Percentiles rank a stretch among this genome's conserved stretches.
Conservation (phyloP, 1,140 invertebrate genomes). For the Pogonomyrmex barbatus region DNA sequence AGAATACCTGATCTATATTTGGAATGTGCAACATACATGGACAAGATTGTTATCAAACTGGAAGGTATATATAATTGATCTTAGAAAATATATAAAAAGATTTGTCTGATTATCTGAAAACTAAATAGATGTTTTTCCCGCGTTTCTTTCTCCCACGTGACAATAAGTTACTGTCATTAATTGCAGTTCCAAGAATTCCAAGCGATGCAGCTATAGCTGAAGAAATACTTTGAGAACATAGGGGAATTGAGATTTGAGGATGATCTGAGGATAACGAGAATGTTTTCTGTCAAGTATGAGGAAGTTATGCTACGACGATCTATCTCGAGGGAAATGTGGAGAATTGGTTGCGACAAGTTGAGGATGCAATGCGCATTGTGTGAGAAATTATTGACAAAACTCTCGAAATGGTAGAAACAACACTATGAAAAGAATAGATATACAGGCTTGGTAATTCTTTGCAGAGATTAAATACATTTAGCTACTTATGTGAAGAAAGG, state of each 20-base stretch:
- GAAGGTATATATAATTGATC: conserved; percentile 88
- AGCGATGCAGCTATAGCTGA: conserved; percentile 92
- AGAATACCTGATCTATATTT: too few species aligned
- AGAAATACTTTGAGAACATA: conserved; percentile 93
- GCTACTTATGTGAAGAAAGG: conserved; percentile 88
- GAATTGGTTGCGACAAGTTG: conserved; percentile 90
- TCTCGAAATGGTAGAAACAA: conserved; percentile 84
- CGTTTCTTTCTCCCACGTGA: conserved; percentile 93
- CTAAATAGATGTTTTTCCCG: conserved; percentile 90
- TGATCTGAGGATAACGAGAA: conserved; percentile 90
- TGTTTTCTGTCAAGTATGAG: conserved; percentile 93
- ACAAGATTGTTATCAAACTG: conserved; percentile 89
- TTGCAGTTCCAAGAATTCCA: conserved; percentile 90
- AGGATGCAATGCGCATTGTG: conserved; percentile 89
- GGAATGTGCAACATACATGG: conserved; percentile 85
- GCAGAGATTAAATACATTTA: conserved; percentile 88
- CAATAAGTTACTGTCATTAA: conserved; percentile 92
- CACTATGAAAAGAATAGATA: conserved; percentile 89
- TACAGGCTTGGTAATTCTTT: conserved; percentile 92
- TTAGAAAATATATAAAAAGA: conserved; percentile 91
- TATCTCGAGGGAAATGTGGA: conserved; percentile 92
- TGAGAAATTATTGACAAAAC: conserved; percentile 86
- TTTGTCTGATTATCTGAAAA: conserved; percentile 91
- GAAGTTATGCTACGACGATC: conserved; percentile 89
- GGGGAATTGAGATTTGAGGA: conserved; percentile 90